A percentile compares a stretch with the other conserved stretches of the same genome.
These are phyloP conservation scores for Pterostichus niger DNA, from an alignment of 2,888 invertebrate genomes.

Conservation along the genomic window DNA sequence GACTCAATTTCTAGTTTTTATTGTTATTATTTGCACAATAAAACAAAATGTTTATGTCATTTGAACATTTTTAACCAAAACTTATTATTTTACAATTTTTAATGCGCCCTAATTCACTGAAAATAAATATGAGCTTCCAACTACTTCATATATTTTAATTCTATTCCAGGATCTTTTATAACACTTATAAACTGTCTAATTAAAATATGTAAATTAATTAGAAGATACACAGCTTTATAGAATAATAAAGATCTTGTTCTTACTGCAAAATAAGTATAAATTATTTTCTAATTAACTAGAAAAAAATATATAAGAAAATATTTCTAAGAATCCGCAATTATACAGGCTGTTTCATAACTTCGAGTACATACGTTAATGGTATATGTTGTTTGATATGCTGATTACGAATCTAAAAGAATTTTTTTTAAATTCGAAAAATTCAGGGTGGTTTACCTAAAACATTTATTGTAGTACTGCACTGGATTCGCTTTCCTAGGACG, in stretches of 20 bases:
- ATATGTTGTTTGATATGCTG: no score
- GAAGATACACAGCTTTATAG: slow-evolving; percentile 9
- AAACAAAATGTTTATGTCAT: slow-evolving; percentile 17
- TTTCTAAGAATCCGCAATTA: not conserved
- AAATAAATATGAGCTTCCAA: not conserved
- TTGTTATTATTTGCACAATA: slow-evolving; percentile 16
- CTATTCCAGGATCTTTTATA: no score
- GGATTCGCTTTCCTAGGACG: no score
- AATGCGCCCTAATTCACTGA: no score
- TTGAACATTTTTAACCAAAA: not conserved
- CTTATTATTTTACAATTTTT: not conserved
- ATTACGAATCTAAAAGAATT: no score
- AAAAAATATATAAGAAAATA: not conserved
- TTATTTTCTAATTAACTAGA: not conserved
- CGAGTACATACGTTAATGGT: no score
- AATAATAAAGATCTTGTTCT: slow-evolving; percentile 27
- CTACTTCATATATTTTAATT: slow-evolving; percentile 3
- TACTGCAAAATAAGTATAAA: not conserved
- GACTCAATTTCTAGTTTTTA: no score
- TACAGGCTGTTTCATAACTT: no score
- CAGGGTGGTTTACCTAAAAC: no score
- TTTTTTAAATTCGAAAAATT: no score
- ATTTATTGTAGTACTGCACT: no score
- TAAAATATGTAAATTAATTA: slow-evolving; percentile 55
- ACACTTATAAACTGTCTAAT: slow-evolving; percentile 48